These are phyloP conservation scores for Halichoeres trimaculatus DNA, from an alignment of 2,113 vertebrate species.

Conservation along the genomic window DNA sequence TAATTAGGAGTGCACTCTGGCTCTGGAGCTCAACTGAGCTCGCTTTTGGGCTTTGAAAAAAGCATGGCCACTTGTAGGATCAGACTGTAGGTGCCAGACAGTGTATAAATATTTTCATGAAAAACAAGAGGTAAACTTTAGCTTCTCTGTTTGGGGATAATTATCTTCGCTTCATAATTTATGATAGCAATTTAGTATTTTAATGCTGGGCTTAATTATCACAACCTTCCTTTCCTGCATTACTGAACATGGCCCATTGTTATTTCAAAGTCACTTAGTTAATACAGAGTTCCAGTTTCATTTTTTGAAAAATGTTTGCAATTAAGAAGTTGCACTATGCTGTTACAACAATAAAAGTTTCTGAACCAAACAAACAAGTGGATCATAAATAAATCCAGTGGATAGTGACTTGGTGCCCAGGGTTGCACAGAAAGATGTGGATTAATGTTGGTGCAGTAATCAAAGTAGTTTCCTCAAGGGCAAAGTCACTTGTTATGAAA, in stretches of 20 bases:
- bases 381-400: not conserved
- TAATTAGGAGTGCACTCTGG: slow-evolving; percentile 7
- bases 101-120: not conserved
- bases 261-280: not conserved
- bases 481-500: slow-evolving; percentile 35
- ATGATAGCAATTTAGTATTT: not conserved
- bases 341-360: not conserved
- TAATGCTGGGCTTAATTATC: not conserved
- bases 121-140: not conserved
- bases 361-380: not conserved
- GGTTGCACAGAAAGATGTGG: not conserved
- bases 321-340: not conserved
- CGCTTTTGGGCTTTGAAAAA: not conserved
- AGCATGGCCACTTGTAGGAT: not conserved
- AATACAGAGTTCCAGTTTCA: not conserved
- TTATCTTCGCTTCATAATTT: not conserved
- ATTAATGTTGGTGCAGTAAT: not conserved
- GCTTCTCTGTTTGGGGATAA: not conserved
- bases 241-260: not conserved
- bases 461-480: not conserved
- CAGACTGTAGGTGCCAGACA: not conserved
- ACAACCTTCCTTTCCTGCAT: not conserved
- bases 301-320: not conserved
- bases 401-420: not conserved
- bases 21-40: not conserved